phyloP scores from a whole-genome alignment of 2,113 vertebrate species.

The Oriolus oriolus region DNA sequence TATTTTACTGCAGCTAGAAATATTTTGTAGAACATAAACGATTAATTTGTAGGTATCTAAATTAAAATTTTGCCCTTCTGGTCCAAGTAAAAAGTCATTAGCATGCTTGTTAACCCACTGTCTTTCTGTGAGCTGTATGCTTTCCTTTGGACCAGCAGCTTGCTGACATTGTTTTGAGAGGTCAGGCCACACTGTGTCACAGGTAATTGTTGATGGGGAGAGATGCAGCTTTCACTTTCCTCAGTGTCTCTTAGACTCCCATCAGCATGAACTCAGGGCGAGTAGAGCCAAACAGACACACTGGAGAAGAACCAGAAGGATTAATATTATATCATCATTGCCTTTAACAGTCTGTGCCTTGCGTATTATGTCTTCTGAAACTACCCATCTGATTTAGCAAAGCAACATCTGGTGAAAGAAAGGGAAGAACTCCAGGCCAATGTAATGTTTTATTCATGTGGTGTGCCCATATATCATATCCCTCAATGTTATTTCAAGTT shows the following conservation, averaged over 20 bases:
- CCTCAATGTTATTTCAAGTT: background rate
- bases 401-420: background rate
- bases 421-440: background rate
- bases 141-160: background rate
- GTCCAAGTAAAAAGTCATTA: background rate
- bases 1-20: background rate
- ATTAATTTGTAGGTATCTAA: background rate
- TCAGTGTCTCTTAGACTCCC: background rate
- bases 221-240: background rate
- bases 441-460: background rate
- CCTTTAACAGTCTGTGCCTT: background rate
- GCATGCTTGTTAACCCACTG: background rate
- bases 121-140: background rate
- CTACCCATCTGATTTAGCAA: background rate
- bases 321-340: background rate
- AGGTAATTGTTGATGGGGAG: background rate
- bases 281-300: background rate
- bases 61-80: background rate
- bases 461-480: background rate
- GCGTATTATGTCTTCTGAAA: background rate
- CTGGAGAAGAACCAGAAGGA: background rate
- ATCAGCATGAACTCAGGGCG: background rate
- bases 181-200: background rate
- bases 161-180: background rate
- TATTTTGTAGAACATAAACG: background rate